These are phyloP conservation scores for Peromyscus maniculatus DNA, from an alignment of 2,113 vertebrate species.

Conservation along the genomic window DNA sequence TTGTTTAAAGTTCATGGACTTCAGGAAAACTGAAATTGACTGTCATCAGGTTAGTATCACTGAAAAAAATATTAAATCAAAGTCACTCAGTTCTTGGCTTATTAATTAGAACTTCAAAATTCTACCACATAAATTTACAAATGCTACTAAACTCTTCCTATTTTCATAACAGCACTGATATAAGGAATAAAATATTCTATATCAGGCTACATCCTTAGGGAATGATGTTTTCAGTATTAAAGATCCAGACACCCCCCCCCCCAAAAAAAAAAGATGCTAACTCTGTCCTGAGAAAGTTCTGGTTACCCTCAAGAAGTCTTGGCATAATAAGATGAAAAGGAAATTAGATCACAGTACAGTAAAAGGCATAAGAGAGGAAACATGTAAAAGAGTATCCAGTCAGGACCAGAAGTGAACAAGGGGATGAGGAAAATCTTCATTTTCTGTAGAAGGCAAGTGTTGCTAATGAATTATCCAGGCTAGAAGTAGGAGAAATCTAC, in stretches of 20 bases:
- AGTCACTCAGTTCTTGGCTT: background rate
- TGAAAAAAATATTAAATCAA: constrained; percentile 18
- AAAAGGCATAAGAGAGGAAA: background rate
- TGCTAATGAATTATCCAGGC: background rate
- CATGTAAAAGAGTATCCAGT: background rate
- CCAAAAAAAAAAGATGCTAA: background rate
- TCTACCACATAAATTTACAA: background rate
- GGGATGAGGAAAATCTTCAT: background rate
- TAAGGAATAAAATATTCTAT: background rate
- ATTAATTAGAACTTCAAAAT: background rate
- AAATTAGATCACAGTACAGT: background rate
- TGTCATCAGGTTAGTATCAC: background rate
- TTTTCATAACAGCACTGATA: constrained; percentile 7
- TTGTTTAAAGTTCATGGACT: background rate
- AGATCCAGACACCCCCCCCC: background rate
- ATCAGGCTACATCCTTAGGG: background rate
- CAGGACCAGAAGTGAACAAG: background rate
- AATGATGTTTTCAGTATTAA: background rate
- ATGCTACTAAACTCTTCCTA: background rate
- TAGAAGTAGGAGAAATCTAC: background rate
- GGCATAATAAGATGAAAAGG: background rate
- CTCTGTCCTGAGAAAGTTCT: background rate
- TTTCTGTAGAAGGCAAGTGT: background rate
- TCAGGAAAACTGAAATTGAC: constrained; percentile 2
- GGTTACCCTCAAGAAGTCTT: background rate